These are phyloP conservation scores for Tetrao urogallus DNA, from an alignment of 2,113 vertebrate genomes.

Conservation along the genomic window DNA sequence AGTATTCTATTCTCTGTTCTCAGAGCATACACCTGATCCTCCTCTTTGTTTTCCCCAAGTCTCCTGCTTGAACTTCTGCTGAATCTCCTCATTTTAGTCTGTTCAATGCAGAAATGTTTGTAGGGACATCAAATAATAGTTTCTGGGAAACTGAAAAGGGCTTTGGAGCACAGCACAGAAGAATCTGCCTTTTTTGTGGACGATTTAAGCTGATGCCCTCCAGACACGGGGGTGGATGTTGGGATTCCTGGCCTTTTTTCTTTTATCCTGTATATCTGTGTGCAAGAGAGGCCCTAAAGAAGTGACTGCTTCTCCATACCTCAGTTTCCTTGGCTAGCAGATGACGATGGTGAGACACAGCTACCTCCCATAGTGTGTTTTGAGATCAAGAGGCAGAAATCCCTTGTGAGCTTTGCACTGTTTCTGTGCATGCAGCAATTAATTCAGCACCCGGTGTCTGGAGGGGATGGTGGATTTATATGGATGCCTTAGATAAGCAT, in stretches of 20 bases:
- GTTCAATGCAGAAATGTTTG: neutral
- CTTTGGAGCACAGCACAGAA: neutral
- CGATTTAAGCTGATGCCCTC: neutral
- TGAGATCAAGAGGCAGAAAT: neutral
- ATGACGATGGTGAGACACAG: neutral
- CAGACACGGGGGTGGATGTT: neutral
- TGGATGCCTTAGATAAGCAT: slow-evolving; percentile 48
- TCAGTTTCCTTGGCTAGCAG: neutral
- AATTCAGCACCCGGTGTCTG: neutral
- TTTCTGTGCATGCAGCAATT: neutral
- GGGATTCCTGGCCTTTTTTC: neutral
- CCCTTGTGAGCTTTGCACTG: neutral
- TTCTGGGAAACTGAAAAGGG: neutral
- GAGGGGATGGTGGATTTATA: neutral
- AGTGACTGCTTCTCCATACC: accelerated
- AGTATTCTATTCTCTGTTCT: neutral
- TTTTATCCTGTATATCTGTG: neutral
- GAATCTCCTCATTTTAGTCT: neutral
- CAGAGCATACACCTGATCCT: neutral
- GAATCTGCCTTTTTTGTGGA: neutral
- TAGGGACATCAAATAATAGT: neutral
- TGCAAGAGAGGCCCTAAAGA: neutral
- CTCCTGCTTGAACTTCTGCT: neutral
- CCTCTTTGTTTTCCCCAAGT: neutral
- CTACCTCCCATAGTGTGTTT: neutral